Percentiles rank a stretch among this genome's conserved stretches.
phyloP scores from a whole-genome alignment of 1,140 invertebrate species.

The Drosophila punjabiensis region DNA sequence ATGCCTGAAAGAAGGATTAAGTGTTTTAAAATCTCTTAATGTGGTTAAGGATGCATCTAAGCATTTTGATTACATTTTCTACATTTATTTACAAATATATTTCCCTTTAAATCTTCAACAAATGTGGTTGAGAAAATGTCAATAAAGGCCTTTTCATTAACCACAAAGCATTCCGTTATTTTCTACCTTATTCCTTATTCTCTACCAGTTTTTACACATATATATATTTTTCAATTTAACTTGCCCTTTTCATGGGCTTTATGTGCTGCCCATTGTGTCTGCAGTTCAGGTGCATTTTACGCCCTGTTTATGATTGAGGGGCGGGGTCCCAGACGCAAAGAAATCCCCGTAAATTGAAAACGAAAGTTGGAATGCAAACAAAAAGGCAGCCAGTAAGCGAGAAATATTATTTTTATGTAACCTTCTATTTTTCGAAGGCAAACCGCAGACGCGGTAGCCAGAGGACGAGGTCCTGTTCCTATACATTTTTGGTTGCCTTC shows the following conservation, averaged over 20 bases:
- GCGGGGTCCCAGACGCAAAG: constrained; percentile 15
- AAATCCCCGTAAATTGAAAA: constrained; percentile 75
- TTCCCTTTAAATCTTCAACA: background rate
- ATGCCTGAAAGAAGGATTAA: background rate
- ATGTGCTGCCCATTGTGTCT: constrained; percentile 48
- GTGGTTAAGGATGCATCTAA: background rate
- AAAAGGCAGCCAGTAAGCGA: constrained; percentile 18
- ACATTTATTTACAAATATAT: background rate
- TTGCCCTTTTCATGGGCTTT: constrained; percentile 10
- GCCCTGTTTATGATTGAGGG: constrained; percentile 55
- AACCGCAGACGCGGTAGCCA: constrained; percentile 41
- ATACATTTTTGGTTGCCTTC: background rate
- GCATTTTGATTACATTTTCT: background rate
- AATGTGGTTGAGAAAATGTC: constrained; percentile 5
- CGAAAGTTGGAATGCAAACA: constrained; percentile 74
- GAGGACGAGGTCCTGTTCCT: constrained; percentile 6
- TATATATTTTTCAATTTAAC: constrained; percentile 10
- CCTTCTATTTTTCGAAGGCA: constrained; percentile 27
- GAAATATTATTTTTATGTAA: constrained; percentile 77
- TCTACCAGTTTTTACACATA: background rate
- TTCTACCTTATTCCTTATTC: background rate
- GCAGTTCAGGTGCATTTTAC: constrained; percentile 75
- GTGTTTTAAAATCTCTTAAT: background rate
- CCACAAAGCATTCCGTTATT: constrained; percentile 13
- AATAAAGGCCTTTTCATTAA: constrained; percentile 14